These are phyloP conservation scores for Cremastinae sp. DNA, from an alignment of 2,888 invertebrate species.

Conservation along the genomic window DNA sequence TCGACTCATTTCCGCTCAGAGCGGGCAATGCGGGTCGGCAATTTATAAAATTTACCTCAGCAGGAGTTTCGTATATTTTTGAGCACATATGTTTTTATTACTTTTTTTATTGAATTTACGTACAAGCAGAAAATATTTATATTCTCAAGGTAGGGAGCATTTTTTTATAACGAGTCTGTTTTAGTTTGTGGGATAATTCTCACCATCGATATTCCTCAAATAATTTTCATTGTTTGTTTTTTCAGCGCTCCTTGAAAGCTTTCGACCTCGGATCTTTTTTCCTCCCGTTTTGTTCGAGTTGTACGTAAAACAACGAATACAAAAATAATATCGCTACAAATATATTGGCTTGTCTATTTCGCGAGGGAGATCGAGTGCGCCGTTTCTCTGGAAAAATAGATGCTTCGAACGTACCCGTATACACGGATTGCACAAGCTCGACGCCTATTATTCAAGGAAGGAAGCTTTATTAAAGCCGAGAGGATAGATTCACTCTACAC, in stretches of 20 bases:
- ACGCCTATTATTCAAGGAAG: conserved; percentile 39
- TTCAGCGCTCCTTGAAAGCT: conserved; percentile 3
- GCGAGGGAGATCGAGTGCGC: conserved; percentile 10
- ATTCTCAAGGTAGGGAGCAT: no score
- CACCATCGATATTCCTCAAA: not conserved
- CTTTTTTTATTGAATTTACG: no score
- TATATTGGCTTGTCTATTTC: conserved; percentile 25
- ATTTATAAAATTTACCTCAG: no score
- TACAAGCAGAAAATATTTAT: no score
- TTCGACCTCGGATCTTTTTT: conserved; percentile 25
- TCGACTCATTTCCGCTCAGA: not conserved
- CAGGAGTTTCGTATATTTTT: no score
- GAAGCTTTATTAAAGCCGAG: conserved; percentile 50
- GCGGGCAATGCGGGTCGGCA: no score
- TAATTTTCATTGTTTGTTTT: no score
- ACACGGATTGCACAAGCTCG: conserved; percentile 29
- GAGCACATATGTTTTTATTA: no score
- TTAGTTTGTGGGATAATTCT: not conserved
- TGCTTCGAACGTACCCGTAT: not conserved
- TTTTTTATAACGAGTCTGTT: no score
- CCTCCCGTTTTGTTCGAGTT: not conserved
- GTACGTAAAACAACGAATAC: conserved; percentile 9
- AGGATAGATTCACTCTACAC: conserved; percentile 33
- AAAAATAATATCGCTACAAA: conserved; percentile 49
- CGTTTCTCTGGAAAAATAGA: conserved; percentile 16